Base-by-base conservation (phyloP, 2,113 vertebrate species). In the Centropus unirufus region DNA sequence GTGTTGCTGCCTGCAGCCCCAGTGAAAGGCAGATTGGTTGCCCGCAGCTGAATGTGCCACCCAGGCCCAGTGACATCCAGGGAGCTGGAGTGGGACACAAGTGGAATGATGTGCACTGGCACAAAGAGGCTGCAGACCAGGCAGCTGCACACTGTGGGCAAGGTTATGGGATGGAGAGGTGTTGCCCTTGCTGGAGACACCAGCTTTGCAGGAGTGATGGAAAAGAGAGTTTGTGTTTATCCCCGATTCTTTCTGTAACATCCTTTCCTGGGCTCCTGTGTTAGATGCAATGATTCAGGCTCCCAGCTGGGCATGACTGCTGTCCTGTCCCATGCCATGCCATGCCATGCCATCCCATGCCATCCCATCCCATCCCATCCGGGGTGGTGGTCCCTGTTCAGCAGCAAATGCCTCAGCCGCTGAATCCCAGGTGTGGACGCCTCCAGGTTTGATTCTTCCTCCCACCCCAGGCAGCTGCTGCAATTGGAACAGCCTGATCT, bases 361-460 rank as follows among this genome's bases (percentile, higher is more conserved):
- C 4, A 1, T 49, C 9, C 26, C 11, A 8, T 42, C 8, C 4
- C 10, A 10, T 32, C 17, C 27, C 14, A 4, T 19, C 14, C n/a
- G 6, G 2, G 36, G 36, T 36, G 36, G 36, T 36, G 36, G 36
- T 62, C 66, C 12, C 63, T 14, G 3, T 9, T 79, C 36, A 12
- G 44, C 57, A 90, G 78, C 70, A 64, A 34, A 4, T 0, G 0
- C 32, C 34, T 32, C 34, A 30, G 82, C 58, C 4, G 5, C 54
- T 32, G 51, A 75, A 72, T 21, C 2, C 3, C 73, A 15, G 5
- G 27, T 24, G 42, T 52, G 18, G 15, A 75, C 5, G 14, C 12
- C 21, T 63, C 62, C 0, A 0, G 5, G 11, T 67, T 44, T 7
- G 0, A 4, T 76, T 36, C 20, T 54, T 24, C 7, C 3, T 47